Evolutionary conservation across 2,113 vertebrate genomes (phyloP), one percentile per base, ranked within the genome.

Genomic region (Microtus pennsylvanicus): DNA sequence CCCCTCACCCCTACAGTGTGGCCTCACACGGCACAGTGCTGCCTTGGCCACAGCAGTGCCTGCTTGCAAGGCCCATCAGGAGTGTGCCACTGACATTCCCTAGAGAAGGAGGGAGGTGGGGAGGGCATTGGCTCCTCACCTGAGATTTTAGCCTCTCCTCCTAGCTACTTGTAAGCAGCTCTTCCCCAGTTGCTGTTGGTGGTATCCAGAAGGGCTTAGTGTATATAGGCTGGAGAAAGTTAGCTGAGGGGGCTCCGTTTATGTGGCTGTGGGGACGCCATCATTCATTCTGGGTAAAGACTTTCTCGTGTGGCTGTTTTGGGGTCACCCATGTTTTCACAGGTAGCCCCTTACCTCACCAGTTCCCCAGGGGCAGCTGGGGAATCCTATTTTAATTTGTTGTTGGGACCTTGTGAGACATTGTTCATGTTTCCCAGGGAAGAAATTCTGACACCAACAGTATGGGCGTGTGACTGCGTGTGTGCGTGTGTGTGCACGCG

Each of bases 401-500:
- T 9, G 28, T 50, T 78, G 45, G 28, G 45, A 33, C 82, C 82
- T 65, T 65, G 11, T n/a, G 26, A 85, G 82, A 65, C 55, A 30
- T 42, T 42, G n/a, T 28, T 63, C 38, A 17, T 38, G 55, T 83
- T 24, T 61, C n/a, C 52, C 78, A 82, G 21, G 21, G 12, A 61
- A 82, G 80, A 61, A n/a, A 61, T n/a, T 82, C 80, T 61, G n/a
- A 61, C 24, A 83, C 24, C 24, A 61, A 6, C n/a, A 76, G 38
- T 42, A 11, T 75, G 38, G 4, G 22, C 26, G 10, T 2, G 2
- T 45, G 70, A 7, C 1, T 35, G 17, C 3, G 6, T 74, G 17
- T 22, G 70, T 74, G 5, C 6, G 19, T 38, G 35, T 2, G 11
- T 33, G 10, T 13, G 28, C 0, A 12, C 6, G 4, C 1, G 13